Conservation (phyloP, 2,888 invertebrate species). For the Caradrina kadenii region DNA sequence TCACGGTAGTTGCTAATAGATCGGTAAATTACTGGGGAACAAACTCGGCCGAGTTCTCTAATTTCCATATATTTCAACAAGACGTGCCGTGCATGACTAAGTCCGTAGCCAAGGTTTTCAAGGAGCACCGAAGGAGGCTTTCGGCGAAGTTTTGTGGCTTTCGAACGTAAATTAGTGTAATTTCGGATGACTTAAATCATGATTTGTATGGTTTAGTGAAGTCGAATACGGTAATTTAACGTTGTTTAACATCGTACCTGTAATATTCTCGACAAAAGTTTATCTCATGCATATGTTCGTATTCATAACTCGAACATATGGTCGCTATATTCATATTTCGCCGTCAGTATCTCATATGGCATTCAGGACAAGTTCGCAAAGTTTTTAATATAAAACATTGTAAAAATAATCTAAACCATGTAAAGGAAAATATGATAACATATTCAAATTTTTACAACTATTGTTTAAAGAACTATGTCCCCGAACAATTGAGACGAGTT, state of each 20-base stretch:
- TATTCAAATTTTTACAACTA: constrained; percentile 33
- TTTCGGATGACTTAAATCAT: constrained; percentile 26
- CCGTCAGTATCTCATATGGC: background rate
- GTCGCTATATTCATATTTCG: background rate
- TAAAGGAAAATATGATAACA: constrained; percentile 14
- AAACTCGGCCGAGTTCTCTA: constrained; percentile 70
- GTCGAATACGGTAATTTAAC: background rate
- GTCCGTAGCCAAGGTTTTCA: constrained; percentile 49
- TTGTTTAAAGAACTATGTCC: constrained; percentile 24
- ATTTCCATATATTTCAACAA: constrained; percentile 78
- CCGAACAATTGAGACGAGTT: constrained; percentile 34
- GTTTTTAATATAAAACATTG: constrained; percentile 7
- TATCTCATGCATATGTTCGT: background rate
- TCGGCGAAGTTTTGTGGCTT: constrained; percentile 22
- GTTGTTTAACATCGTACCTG: background rate
- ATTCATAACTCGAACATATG: background rate
- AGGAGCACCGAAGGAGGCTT: constrained; percentile 34
- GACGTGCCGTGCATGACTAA: constrained; percentile 70
- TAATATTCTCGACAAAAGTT: constrained; percentile 15
- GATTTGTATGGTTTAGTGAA: constrained; percentile 30
- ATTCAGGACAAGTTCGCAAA: constrained; percentile 18
- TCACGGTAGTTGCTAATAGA: constrained; percentile 74
- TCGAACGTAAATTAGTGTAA: constrained; percentile 35
- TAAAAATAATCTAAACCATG: background rate
- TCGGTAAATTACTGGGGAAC: constrained; percentile 76